Base-by-base conservation (phyloP, 2,888 invertebrate genomes). In the Brachyopa scutellaris region DNA sequence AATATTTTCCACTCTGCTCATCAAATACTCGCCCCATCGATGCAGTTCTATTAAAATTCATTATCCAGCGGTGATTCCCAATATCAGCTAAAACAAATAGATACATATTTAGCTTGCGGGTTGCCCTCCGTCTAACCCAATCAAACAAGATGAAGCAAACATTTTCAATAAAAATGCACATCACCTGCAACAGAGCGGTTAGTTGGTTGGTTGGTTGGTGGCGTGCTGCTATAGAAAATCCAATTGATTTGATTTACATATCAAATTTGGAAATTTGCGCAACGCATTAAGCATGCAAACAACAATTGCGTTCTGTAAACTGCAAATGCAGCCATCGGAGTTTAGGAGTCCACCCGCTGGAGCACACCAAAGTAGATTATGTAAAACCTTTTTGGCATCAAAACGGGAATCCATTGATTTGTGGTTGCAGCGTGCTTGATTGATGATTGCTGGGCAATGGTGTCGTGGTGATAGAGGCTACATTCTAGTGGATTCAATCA, bases 231-330 rank as follows among this genome's bases (percentile, higher is more conserved):
- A 40, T 66, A 62, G 57, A 64, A 70, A 64, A 78, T 72, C 66
- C 42, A 79, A 73, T 67, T 73, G 79, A 79, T 62, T 79, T 40
- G 42, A 73, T 79, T 79, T 79, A 31, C 73, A 67, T 79, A 67
- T 61, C 38, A 55, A 79, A 79, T 79, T 67, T 61, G 33, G 53
- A 57, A 72, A 72, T 72, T 40, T 72, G 64, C 70, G 59, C 78
- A 79, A 51, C 51, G 38, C 59, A 64, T 70, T 78, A 70, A 70
- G 64, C 49, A 66, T 66, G 59, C 66, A 78, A 78, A 72, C 72
- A 78, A 66, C 78, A 53, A 59, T 57, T 31, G 62, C 11, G 31
- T 49, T 40, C 42, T 61, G 66, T 47, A 66, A 57, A 74, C 26
- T 57, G 49, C 23, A 59, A 59, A 31, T 42, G 23, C 23, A 40